Evolutionary conservation across 2,888 invertebrate species (phyloP).

Genomic region (Rhamnusium bicolor): DNA sequence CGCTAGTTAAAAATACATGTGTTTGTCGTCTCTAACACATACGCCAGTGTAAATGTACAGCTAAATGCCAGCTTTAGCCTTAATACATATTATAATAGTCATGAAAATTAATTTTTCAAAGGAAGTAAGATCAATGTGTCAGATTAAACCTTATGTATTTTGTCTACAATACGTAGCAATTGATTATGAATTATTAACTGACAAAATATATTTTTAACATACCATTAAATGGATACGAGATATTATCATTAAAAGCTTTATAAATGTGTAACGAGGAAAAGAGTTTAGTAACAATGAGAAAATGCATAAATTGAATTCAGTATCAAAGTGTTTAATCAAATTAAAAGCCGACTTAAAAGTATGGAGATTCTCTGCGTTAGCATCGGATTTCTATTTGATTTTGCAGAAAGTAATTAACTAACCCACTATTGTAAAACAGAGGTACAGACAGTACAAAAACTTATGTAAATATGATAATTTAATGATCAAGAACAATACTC

Average conservation of each 20-base stretch:
- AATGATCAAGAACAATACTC: not conserved
- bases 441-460: not conserved
- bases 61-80: no score
- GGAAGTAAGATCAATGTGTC: no score
- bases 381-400: conserved; percentile 33
- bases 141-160: no score
- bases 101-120: no score
- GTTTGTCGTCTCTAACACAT: no score
- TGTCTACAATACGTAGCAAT: no score
- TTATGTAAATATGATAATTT: not conserved
- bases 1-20: no score
- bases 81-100: no score
- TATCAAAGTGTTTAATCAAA: conserved; percentile 48
- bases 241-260: not conserved
- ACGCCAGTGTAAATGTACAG: no score
- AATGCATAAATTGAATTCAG: conserved; percentile 49
- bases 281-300: conserved; percentile 43
- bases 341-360: conserved; percentile 46
- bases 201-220: no score
- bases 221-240: not conserved
- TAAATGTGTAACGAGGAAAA: conserved; percentile 41
- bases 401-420: conserved; percentile 39
- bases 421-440: not conserved
- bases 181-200: no score
- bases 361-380: conserved; percentile 36